These are phyloP conservation scores for Stratiomys singularior DNA, from an alignment of 2,888 invertebrate species.

Conservation along the genomic window DNA sequence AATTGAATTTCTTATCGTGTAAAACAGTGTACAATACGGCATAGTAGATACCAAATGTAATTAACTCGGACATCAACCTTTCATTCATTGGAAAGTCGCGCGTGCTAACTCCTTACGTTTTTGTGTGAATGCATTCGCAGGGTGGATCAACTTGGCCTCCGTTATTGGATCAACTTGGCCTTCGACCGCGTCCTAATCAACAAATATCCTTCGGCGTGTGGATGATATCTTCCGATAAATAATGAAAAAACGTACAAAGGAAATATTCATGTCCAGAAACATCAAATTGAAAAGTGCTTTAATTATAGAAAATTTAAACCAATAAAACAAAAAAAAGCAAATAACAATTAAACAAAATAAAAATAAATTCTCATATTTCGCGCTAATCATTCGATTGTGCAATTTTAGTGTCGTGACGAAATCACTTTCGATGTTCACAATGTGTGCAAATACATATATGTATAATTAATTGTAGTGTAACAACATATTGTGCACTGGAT, in stretches of 20 bases:
- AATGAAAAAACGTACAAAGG: constrained; percentile 10
- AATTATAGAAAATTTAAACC: background rate
- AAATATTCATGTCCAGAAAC: background rate
- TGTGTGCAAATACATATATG: background rate
- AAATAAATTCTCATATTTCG: background rate
- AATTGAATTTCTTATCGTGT: too few relatives aligned
- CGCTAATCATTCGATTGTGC: constrained; percentile 5
- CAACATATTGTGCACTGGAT: background rate
- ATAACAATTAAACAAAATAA: background rate
- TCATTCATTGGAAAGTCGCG: background rate
- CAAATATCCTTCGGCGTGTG: background rate
- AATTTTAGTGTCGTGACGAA: constrained; percentile 26
- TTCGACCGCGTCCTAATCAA: too few relatives aligned
- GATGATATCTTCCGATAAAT: background rate
- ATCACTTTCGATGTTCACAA: constrained; percentile 22
- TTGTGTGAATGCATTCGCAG: background rate
- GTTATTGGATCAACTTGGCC: background rate
- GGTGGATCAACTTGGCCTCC: background rate
- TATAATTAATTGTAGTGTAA: background rate
- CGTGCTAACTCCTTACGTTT: background rate
- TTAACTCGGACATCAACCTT: background rate
- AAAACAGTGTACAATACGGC: too few relatives aligned
- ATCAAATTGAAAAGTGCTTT: background rate
- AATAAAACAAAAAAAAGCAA: background rate
- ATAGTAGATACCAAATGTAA: too few relatives aligned